Evolutionary conservation across 2,113 vertebrate genomes (phyloP).

Genomic region (Phylloscopus trochiloides): DNA sequence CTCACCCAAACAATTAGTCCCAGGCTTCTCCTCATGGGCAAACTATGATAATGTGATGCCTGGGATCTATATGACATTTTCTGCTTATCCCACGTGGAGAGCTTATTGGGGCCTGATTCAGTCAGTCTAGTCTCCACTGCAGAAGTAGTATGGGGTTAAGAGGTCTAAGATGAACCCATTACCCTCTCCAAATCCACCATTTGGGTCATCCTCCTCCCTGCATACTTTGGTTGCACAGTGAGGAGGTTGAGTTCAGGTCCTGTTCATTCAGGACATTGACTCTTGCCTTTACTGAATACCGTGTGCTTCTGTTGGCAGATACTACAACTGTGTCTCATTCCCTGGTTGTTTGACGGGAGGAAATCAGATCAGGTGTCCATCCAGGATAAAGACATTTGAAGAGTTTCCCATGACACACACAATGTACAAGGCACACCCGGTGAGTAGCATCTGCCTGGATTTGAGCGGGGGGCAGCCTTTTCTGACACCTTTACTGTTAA

Average conservation of each 20-base stretch:
- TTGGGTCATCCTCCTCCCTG: not conserved
- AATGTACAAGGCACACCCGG: conserved; percentile 83
- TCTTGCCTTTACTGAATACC: not conserved
- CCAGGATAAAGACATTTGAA: conserved; percentile 93
- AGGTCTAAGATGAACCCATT: not conserved
- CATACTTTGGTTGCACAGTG: not conserved
- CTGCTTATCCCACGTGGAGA: not conserved
- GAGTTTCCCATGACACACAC: conserved; percentile 88
- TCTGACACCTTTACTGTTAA: not conserved
- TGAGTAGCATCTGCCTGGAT: conserved; percentile 37
- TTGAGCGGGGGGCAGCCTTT: not conserved
- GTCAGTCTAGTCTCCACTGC: not conserved
- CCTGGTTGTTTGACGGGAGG: conserved; percentile 84
- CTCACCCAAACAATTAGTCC: not conserved
- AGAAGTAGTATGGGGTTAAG: not conserved
- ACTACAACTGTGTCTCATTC: conserved; percentile 95
- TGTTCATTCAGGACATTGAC: not conserved
- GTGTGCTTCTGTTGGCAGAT: conserved; percentile 71
- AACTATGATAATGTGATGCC: not conserved
- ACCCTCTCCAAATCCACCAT: not conserved
- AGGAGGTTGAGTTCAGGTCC: not conserved
- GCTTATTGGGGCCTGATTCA: not conserved
- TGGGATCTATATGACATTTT: not conserved
- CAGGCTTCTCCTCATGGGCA: not conserved
- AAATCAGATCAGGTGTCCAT: conserved; percentile 79